Conservation (phyloP, 2,797 vertebrate species). For the Acanthis flammea region DNA sequence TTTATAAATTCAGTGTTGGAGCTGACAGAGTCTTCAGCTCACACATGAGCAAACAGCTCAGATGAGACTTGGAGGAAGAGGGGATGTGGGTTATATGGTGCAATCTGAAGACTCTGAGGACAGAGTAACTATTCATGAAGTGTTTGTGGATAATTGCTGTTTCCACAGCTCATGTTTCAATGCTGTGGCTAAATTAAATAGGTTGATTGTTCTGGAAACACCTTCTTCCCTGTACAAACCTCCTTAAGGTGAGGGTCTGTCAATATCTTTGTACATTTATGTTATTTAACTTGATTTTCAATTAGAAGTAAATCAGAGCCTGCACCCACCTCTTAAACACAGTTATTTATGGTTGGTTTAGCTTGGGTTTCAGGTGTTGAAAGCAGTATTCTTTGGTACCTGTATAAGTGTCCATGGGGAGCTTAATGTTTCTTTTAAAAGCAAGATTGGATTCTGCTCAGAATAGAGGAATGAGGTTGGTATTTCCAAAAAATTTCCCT, state of each 20-base stretch:
- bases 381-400: background rate
- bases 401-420: background rate
- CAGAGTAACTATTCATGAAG: background rate
- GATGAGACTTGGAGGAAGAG: constrained; percentile 58
- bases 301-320: background rate
- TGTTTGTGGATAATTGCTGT: constrained; percentile 25
- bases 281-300: constrained; percentile 23
- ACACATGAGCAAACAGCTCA: constrained; percentile 63
- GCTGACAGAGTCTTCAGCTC: constrained; percentile 15
- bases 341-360: background rate
- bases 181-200: constrained; percentile 4
- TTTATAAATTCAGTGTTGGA: background rate
- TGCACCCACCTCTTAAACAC: background rate
- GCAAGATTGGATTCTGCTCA: background rate
- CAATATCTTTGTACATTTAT: background rate
- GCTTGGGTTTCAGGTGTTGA: background rate
- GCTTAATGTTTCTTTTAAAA: background rate
- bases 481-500: background rate
- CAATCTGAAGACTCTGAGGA: constrained; percentile 35
- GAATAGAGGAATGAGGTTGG: background rate
- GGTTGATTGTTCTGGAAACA: background rate
- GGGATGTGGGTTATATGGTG: background rate
- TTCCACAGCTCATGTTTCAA: constrained; percentile 19
- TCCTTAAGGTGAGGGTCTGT: background rate
- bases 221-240: background rate